These are phyloP conservation scores for Malurus alboscapulatus DNA, from an alignment of 2,113 vertebrate genomes.

Conservation along the genomic window DNA sequence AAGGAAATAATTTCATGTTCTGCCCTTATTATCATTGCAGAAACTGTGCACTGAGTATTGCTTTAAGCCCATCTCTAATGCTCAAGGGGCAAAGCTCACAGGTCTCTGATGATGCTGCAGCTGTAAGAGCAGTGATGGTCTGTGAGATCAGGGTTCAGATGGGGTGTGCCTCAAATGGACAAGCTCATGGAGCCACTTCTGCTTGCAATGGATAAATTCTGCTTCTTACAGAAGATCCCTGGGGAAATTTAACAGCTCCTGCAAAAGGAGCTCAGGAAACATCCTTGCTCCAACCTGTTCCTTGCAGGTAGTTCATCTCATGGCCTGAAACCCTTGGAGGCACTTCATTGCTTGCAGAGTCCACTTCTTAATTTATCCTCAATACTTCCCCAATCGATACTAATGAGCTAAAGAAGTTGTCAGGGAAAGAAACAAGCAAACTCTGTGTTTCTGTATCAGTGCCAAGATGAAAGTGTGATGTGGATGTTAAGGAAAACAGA, in stretches of 20 bases:
- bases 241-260: neutral
- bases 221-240: neutral
- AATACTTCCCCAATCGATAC: neutral
- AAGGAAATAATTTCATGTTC: neutral
- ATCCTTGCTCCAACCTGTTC: neutral
- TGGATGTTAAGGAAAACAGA: neutral
- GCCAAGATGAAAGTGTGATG: neutral
- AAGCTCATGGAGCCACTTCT: fast-evolving
- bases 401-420: conserved; percentile 33
- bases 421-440: conserved; percentile 1
- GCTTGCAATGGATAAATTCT: neutral
- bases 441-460: neutral
- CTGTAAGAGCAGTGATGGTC: neutral
- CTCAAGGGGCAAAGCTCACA: neutral
- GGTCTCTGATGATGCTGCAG: fast-evolving
- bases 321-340: neutral
- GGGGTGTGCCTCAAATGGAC: neutral
- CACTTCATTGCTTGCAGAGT: neutral
- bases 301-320: neutral
- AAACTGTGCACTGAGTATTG: neutral
- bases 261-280: neutral
- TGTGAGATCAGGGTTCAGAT: neutral
- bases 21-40: neutral
- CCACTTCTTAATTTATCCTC: conserved; percentile 21
- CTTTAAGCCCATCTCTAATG: neutral